These are phyloP conservation scores for Cyclura pinguis DNA, from an alignment of 2,797 vertebrate genomes.

Conservation along the genomic window DNA sequence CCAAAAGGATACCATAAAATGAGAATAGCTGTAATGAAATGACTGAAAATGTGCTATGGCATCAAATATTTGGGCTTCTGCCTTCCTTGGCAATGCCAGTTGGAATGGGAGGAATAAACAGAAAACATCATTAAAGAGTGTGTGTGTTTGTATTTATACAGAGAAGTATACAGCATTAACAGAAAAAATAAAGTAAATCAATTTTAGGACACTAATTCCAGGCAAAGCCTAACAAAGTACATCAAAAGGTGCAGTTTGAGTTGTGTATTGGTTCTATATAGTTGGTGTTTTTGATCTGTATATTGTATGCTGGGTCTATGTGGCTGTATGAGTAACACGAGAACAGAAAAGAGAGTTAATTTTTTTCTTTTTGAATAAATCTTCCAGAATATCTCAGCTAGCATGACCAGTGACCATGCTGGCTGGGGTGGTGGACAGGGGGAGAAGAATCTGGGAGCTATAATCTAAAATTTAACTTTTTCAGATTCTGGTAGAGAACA, in stretches of 20 bases:
- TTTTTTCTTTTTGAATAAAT: neutral
- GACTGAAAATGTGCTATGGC: too few species aligned
- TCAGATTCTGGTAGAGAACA: neutral
- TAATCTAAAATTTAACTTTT: neutral
- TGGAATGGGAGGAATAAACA: too few species aligned
- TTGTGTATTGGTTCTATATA: too few species aligned
- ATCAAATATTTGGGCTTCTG: too few species aligned
- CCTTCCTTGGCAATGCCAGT: too few species aligned
- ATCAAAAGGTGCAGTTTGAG: too few species aligned
- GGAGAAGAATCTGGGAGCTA: neutral
- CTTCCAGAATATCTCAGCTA: neutral
- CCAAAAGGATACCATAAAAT: too few species aligned
- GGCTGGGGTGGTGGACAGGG: neutral
- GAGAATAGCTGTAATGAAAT: too few species aligned
- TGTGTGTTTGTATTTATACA: too few species aligned
- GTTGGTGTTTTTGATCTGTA: neutral
- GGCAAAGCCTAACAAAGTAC: neutral
- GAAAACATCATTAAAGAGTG: too few species aligned
- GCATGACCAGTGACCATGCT: neutral
- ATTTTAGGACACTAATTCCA: neutral
- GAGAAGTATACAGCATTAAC: neutral
- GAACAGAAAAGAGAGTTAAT: neutral
- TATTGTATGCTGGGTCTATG: neutral
- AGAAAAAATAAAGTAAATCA: neutral
- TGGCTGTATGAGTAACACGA: neutral